Evolutionary conservation across 2,797 vertebrate genomes (phyloP).

Genomic region (Argentina silus): DNA sequence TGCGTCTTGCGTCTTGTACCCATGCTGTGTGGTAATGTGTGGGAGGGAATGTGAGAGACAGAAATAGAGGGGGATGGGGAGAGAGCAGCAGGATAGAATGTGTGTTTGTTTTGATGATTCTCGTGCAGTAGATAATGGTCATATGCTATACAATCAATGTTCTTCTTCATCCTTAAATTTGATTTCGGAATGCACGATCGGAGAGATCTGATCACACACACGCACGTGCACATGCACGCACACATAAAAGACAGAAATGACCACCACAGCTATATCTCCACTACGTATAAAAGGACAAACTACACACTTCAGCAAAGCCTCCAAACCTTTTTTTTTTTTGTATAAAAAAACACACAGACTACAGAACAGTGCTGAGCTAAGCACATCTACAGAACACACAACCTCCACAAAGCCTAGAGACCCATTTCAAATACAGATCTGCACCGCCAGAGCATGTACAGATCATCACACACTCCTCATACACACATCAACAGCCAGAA

Average conservation of each 20-base stretch:
- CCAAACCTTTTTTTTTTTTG: slow-evolving; percentile 30
- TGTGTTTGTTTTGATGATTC: not conserved
- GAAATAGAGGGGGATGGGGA: not conserved
- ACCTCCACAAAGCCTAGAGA: not conserved
- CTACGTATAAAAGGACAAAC: slow-evolving; percentile 42
- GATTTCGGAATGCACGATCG: not conserved
- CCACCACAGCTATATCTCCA: not conserved
- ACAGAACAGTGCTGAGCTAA: slow-evolving; percentile 31
- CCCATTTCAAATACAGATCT: not conserved
- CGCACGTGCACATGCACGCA: not conserved
- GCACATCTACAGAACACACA: slow-evolving; percentile 38
- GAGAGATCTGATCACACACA: slow-evolving; percentile 19
- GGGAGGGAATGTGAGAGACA: not conserved
- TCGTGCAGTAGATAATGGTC: not conserved
- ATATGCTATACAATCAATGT: not conserved
- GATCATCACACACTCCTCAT: not conserved
- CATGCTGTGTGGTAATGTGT: not conserved
- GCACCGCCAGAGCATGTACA: not conserved
- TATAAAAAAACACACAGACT: not conserved
- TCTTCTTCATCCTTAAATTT: not conserved
- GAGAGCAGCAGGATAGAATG: not conserved
- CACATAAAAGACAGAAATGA: not conserved
- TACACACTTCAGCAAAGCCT: slow-evolving; percentile 52
- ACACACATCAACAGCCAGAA: slow-evolving; percentile 1
- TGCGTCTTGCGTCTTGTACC: not conserved